Evolutionary conservation across 2,797 vertebrate genomes (phyloP).

Genomic region (Scarus forsteni): DNA sequence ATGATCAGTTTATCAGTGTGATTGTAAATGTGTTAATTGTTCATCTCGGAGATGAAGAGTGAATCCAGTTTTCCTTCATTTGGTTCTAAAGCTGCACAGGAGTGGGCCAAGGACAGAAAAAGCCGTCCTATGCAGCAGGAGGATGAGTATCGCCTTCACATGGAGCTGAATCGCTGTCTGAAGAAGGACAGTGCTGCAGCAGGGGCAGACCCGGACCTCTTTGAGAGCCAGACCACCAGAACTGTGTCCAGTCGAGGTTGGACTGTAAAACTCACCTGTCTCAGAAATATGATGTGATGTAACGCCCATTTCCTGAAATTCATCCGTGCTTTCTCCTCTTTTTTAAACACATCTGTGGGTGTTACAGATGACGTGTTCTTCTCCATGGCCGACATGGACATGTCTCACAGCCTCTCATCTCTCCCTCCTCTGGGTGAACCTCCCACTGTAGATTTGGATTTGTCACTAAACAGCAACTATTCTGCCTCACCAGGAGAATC

Average conservation of each 20-base stretch:
- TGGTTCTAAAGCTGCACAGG: conserved; percentile 84
- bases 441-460: conserved; percentile 94
- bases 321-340: conserved; percentile 15
- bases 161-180: conserved; percentile 95
- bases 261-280: conserved; percentile 5
- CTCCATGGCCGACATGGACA: conserved; percentile 99
- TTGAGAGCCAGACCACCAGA: conserved; percentile 92
- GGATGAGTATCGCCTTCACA: conserved; percentile 97
- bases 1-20: no score
- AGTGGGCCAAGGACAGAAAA: conserved; percentile 92
- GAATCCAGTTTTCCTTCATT: background rate
- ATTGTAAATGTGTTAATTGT: no score
- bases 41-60: no score
- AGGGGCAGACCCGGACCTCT: conserved; percentile 90
- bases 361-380: conserved; percentile 98
- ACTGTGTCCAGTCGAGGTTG: conserved; percentile 95
- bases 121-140: conserved; percentile 97
- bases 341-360: conserved; percentile 14
- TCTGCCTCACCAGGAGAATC: conserved; percentile 92
- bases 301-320: conserved; percentile 8
- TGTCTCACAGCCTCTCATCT: conserved; percentile 97
- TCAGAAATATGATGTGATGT: background rate
- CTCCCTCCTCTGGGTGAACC: conserved; percentile 97
- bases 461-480: conserved; percentile 95
- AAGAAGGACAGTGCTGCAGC: conserved; percentile 90